Evolutionary conservation across 2,113 vertebrate genomes (phyloP).

Genomic region (Corydoras sp.): DNA sequence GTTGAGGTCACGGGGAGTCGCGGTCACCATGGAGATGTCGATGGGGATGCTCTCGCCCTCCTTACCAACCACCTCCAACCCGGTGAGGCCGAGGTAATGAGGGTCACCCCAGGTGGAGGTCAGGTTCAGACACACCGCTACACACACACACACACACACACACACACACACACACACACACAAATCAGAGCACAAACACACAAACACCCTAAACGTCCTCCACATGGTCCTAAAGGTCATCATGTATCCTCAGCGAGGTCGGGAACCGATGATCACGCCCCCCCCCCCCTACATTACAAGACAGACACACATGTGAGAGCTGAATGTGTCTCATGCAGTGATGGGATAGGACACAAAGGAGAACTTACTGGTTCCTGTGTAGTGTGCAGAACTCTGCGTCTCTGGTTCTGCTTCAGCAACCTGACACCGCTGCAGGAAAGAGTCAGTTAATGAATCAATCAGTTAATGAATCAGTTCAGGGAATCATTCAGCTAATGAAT

Average conservation of each 20-base stretch:
- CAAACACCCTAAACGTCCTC: not conserved
- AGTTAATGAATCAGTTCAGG: no score
- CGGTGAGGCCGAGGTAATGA: slow-evolving; percentile 87
- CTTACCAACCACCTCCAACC: slow-evolving; percentile 84
- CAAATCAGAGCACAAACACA: not conserved
- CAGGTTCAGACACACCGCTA: slow-evolving; percentile 83
- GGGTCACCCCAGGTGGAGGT: slow-evolving; percentile 84
- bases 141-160: slow-evolving; percentile 24
- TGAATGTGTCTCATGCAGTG: no score
- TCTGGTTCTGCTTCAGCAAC: slow-evolving; percentile 49
- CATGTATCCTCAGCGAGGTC: no score
- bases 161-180: not conserved
- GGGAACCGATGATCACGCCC: no score
- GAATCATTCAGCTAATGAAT: no score
- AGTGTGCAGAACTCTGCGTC: slow-evolving; percentile 70
- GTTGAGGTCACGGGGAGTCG: slow-evolving; percentile 80
- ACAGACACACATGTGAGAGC: no score
- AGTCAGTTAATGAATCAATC: no score
- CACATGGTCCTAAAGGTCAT: no score
- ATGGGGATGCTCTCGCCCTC: slow-evolving; percentile 77
- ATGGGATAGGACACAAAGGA: not conserved
- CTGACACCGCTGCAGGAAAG: slow-evolving; percentile 46
- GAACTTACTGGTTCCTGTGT: slow-evolving; percentile 63
- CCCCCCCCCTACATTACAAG: no score
- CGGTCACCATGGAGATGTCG: slow-evolving; percentile 70